Evolutionary conservation across 1,140 invertebrate genomes (phyloP).

Genomic region (Ectropis grisescens): DNA sequence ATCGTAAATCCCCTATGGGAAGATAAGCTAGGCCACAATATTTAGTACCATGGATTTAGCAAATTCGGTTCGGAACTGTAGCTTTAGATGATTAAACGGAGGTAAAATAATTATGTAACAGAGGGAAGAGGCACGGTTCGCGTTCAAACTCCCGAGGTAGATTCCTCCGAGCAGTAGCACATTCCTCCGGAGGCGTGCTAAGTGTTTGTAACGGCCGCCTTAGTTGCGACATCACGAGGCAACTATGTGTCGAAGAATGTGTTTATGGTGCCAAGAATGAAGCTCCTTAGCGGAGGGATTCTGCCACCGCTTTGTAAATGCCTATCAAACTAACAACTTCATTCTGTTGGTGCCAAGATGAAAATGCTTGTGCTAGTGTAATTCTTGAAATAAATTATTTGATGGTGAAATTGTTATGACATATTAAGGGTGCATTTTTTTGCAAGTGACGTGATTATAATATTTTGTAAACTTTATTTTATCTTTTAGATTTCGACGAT

Average conservation of each 20-base stretch:
- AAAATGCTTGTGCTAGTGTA: too few species aligned
- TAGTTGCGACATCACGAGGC: constrained; percentile 43
- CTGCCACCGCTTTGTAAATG: constrained; percentile 7
- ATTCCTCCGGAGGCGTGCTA: constrained; percentile 43
- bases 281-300: constrained; percentile 39
- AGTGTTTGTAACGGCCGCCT: constrained; percentile 35
- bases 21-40: constrained; percentile 31
- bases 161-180: constrained; percentile 49
- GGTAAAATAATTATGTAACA: constrained; percentile 47
- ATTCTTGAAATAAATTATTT: too few species aligned
- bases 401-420: too few species aligned
- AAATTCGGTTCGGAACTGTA: constrained; percentile 26
- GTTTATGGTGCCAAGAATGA: constrained; percentile 59
- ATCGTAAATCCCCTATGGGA: constrained; percentile 40
- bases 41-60: constrained; percentile 34
- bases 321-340: constrained; percentile 10
- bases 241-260: constrained; percentile 66
- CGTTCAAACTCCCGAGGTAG: constrained; percentile 29
- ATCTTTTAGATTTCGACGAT: too few species aligned
- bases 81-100: constrained; percentile 29
- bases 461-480: too few species aligned
- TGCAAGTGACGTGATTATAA: too few species aligned
- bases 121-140: constrained; percentile 16
- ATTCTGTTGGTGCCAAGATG: constrained; percentile 15
- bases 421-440: too few species aligned